Evolutionary conservation across 2,113 vertebrate species (phyloP).

Genomic region (Tetrax tetrax): DNA sequence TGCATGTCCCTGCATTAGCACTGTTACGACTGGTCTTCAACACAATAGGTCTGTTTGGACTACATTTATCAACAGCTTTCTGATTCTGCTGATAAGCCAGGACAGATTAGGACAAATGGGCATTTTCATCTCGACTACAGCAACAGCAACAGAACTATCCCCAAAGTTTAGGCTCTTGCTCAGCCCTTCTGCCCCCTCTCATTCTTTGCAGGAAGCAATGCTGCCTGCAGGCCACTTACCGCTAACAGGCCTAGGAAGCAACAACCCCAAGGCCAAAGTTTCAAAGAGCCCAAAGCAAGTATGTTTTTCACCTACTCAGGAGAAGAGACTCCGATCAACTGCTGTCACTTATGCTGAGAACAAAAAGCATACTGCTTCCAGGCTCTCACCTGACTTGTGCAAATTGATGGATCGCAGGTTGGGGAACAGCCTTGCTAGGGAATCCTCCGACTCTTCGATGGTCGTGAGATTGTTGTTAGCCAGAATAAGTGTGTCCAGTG

Average conservation of each 20-base stretch:
- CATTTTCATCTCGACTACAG: background rate
- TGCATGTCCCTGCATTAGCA: background rate
- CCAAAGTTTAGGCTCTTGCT: background rate
- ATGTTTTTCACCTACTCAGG: background rate
- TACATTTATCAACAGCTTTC: background rate
- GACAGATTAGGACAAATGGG: background rate
- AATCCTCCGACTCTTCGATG: conserved; percentile 85
- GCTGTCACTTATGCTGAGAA: background rate
- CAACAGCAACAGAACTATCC: background rate
- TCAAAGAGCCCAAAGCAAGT: background rate
- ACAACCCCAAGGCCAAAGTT: background rate
- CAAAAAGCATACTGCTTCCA: background rate
- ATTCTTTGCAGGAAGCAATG: background rate
- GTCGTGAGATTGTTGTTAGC: conserved; percentile 89
- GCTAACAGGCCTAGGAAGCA: background rate
- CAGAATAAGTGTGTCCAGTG: conserved; percentile 87
- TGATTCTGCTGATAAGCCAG: background rate
- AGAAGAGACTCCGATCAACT: background rate
- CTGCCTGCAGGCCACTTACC: background rate
- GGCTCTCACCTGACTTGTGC: conserved; percentile 91
- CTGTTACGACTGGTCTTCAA: background rate
- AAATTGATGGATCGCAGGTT: conserved; percentile 94
- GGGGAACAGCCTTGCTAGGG: conserved; percentile 86
- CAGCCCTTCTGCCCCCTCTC: background rate
- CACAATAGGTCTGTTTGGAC: background rate